Percentiles rank a stretch among this genome's conserved stretches.
phyloP scores from a whole-genome alignment of 1,140 invertebrate genomes.

The Globodera ellingtonae region DNA sequence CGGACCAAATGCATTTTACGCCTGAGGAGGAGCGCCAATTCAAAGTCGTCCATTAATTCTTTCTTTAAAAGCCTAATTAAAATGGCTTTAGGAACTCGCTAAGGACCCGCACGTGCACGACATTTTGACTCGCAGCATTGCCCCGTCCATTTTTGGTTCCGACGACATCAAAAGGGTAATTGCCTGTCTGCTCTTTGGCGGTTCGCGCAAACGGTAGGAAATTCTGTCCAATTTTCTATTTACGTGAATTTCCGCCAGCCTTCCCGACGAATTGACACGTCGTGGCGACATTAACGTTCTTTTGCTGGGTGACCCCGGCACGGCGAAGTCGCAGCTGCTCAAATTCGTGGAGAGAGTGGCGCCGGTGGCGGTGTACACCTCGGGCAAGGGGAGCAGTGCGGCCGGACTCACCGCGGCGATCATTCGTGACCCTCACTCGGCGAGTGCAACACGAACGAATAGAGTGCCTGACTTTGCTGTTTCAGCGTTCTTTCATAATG shows the following conservation, averaged over 20 bases:
- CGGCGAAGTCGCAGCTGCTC: constrained; percentile 94
- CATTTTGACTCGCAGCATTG: constrained; percentile 84
- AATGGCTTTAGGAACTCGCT: constrained; percentile 72
- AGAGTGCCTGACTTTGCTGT: constrained; percentile 1
- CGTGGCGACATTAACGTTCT: constrained; percentile 96
- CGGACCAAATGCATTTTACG: constrained; percentile 70
- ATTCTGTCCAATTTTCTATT: background rate
- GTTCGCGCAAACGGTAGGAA: constrained; percentile 71
- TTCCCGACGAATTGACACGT: constrained; percentile 90
- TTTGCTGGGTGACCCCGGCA: constrained; percentile 95
- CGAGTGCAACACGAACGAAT: constrained; percentile 67
- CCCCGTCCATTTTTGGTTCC: constrained; percentile 94
- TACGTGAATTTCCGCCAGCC: constrained; percentile 66
- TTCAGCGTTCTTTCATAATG: constrained; percentile 93
- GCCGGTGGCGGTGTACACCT: constrained; percentile 94
- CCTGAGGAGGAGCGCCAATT: constrained; percentile 90
- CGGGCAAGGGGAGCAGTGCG: constrained; percentile 96
- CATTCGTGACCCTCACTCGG: constrained; percentile 84
- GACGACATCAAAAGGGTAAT: constrained; percentile 96
- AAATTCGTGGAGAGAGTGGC: constrained; percentile 96
- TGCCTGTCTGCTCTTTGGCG: constrained; percentile 91
- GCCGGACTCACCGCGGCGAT: constrained; percentile 98
- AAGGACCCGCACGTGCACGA: constrained; percentile 85
- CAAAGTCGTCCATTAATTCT: constrained; percentile 65
- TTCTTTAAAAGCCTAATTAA: constrained; percentile 18